These are phyloP conservation scores for Piscicola geometra DNA, from an alignment of 2,888 invertebrate species.

Conservation along the genomic window DNA sequence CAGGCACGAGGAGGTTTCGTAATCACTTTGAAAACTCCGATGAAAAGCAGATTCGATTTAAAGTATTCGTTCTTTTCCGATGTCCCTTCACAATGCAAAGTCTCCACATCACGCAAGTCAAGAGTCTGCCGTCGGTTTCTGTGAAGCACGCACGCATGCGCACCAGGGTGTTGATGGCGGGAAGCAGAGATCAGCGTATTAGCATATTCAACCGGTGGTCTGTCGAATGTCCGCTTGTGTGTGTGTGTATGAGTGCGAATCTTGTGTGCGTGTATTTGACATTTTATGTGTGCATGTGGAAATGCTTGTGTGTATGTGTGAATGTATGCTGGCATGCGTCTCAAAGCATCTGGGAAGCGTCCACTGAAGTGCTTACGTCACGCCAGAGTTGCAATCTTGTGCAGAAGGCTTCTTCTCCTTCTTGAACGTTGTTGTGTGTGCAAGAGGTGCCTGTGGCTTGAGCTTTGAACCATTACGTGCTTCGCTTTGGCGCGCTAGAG, in stretches of 20 bases:
- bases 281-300: not conserved
- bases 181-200: conserved; percentile 8
- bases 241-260: not conserved
- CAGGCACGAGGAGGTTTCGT: too few species aligned
- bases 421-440: conserved; percentile 17
- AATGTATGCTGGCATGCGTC: not conserved
- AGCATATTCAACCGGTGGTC: conserved; percentile 13
- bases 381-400: too few species aligned
- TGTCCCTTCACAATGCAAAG: too few species aligned
- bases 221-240: not conserved
- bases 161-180: not conserved
- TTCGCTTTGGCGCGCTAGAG: too few species aligned
- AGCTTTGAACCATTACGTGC: not conserved
- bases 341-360: too few species aligned
- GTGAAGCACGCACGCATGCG: not conserved
- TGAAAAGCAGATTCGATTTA: too few species aligned
- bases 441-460: not conserved
- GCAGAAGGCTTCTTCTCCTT: too few species aligned
- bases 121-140: too few species aligned
- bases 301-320: conserved; percentile 13
- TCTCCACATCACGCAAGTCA: too few species aligned
- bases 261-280: too few species aligned
- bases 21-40: too few species aligned
- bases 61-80: too few species aligned
- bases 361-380: not conserved